Evolutionary conservation across 1,140 invertebrate species (phyloP), one percentile per base, ranked within the genome.

Genomic region (Rhagoletis zephyria): DNA sequence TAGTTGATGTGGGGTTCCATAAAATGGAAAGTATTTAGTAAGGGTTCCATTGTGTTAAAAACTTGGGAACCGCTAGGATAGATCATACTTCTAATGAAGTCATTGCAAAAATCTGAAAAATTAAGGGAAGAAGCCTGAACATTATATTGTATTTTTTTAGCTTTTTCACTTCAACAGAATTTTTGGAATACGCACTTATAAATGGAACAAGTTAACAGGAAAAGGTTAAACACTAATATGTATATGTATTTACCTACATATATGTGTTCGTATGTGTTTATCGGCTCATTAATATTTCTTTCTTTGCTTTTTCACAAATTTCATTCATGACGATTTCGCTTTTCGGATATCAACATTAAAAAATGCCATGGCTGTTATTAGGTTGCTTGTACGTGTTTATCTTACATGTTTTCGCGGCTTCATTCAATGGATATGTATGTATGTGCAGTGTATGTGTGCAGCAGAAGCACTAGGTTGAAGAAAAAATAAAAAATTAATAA

Each of bases 271-370:
- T 30, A 30, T 42, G 61, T 14, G 14, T 14, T 48, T 42, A 74
- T 30, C 30, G 30, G 30, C 30, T 30, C 30, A 30, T 48, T 74
- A 74, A 4, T 6, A 67, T 74, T 14, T 67, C 42, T 67, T 42
- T 3, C 19, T 67, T 67, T 67, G n/a, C 30, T 40, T 42, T 67
- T 74, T 40, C 40, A 74, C 67, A 74, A 74, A 74, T 74, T 74
- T 48, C 67, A 74, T 74, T 74, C 42, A 74, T 74, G 4, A 48
- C 67, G 67, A 74, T 74, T 74, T 74, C 67, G 67, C 67, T 74
- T 74, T 74, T 74, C 14, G 42, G 42, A 42, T 30, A 67, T 10
- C 19, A 67, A 7, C 67, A 48, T 63, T 12, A 63, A 63, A 63
- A 63, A 63, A 14, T 63, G 4, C 10, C 16, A 63, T n/a, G 16